Base-by-base conservation (phyloP, 64 coral and sea anemone genomes). In the Pocillopora verrucosa region DNA sequence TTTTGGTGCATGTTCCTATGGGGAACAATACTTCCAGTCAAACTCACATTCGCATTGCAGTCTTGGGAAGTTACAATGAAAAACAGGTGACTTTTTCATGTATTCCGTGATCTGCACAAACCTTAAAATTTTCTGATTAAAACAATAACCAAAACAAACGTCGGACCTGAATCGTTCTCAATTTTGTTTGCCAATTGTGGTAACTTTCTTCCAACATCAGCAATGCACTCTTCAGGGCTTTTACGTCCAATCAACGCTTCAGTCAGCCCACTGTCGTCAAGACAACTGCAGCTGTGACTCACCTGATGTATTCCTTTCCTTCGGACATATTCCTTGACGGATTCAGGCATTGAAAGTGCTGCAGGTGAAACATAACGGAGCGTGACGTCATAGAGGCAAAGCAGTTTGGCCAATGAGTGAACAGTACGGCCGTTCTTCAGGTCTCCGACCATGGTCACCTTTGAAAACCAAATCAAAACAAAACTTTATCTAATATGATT, bases 391-490 rank as follows among this genome's bases (percentile, higher is more conserved):
- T 98, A 98, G 1, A 98, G 93, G 60, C 96, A 95, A 30, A 98
- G 93, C 65, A 98, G 64, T 72, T 89, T 87, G 1, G 96, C 96
- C 17, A 98, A 72, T 35, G 96, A 98, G 61, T 98, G 96, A 60
- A 98, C 93, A 20, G 96, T 98, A 10, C 96, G 96, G 9, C 96
- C 96, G 25, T 98, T 94, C 58, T 98, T 98, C 15, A 98, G 87
- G 64, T 98, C 96, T 13, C 96, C 96, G 12, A 98, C 80, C 96
- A 98, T 98, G 1, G 96, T 98, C 15, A 98, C 90, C 96, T 98
- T 63, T 14, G 57, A 36, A 61, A 16, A 24, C 36, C 16, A 16
- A 73, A n/a, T 41, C 4, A 81, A 17, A 20, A 19, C 20, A 70
- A 20, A 70, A 67, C 13, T 63, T 63, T 13, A 70, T 51, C 41